A percentile compares a stretch with the other conserved stretches of the same genome.
Evolutionary conservation across 2,113 vertebrate genomes (phyloP).

Genomic region (Falco punctatus): DNA sequence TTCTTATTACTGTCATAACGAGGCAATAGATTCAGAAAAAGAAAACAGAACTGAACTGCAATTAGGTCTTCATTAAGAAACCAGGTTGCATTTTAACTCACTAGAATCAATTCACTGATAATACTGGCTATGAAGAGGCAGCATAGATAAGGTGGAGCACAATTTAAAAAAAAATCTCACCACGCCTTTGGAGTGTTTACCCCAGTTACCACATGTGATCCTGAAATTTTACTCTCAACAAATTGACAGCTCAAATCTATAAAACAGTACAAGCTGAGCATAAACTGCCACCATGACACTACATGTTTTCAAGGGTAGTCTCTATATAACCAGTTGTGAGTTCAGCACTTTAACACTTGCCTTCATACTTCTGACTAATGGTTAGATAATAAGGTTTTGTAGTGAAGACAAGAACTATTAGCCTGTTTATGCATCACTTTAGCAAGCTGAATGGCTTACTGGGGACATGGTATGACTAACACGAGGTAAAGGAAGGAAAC

Average conservation of each 20-base stretch:
- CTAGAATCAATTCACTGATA: not conserved
- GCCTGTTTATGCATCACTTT: not conserved
- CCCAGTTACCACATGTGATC: not conserved
- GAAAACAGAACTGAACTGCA: not conserved
- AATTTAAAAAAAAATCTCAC: not conserved
- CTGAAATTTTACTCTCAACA: not conserved
- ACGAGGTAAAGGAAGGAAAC: not conserved
- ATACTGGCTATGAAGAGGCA: not conserved
- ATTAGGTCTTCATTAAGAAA: not conserved
- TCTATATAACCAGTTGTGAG: not conserved
- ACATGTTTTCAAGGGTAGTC: not conserved
- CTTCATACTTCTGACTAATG: not conserved
- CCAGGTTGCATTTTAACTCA: not conserved
- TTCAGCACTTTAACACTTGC: not conserved
- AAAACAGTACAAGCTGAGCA: not conserved
- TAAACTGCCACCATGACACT: not conserved
- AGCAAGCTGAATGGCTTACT: not conserved
- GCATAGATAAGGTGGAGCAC: not conserved
- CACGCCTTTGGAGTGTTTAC: not conserved
- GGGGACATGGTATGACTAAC: not conserved
- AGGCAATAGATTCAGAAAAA: not conserved
- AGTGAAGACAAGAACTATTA: not conserved
- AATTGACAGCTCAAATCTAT: not conserved
- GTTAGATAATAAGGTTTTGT: not conserved
- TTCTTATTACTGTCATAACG: not conserved